These are phyloP conservation scores for Andrena chrysosceles DNA, from an alignment of 2,888 invertebrate genomes.

Conservation along the genomic window DNA sequence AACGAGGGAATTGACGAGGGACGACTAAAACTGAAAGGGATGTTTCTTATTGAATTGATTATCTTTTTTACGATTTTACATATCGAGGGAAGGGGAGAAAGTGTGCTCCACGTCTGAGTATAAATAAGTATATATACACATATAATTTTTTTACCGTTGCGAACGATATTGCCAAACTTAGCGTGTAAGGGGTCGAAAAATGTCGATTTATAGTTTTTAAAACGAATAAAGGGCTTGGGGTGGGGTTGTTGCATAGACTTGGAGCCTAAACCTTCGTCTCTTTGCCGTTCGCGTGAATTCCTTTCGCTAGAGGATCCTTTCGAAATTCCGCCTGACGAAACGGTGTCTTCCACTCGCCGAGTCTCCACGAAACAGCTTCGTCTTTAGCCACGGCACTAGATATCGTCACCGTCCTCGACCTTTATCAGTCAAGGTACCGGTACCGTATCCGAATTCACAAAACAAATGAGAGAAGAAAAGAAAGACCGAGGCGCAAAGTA, in stretches of 20 bases:
- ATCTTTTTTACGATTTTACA: slow-evolving; percentile 67
- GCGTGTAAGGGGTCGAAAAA: slow-evolving; percentile 51
- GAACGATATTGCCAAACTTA: slow-evolving; percentile 67
- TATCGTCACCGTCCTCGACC: slow-evolving; percentile 15
- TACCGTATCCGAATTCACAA: slow-evolving; percentile 7
- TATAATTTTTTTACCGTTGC: slow-evolving; percentile 65
- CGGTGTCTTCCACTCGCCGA: slow-evolving; percentile 60
- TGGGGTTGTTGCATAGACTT: slow-evolving; percentile 48
- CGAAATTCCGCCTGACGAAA: slow-evolving; percentile 47
- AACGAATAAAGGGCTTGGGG: slow-evolving; percentile 9
- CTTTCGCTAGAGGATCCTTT: slow-evolving; percentile 38
- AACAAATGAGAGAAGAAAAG: slow-evolving; percentile 1
- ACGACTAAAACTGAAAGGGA: slow-evolving; percentile 44
- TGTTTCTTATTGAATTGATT: slow-evolving; percentile 62
- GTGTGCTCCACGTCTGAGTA: slow-evolving; percentile 62
- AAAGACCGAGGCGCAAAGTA: slow-evolving; percentile 56
- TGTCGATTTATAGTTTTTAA: slow-evolving; percentile 56
- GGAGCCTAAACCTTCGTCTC: slow-evolving; percentile 64
- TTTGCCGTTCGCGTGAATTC: slow-evolving; percentile 28
- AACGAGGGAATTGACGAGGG: slow-evolving; percentile 50
- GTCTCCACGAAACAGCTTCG: slow-evolving; percentile 37
- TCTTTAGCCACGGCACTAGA: slow-evolving; percentile 20
- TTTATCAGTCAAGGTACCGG: slow-evolving; percentile 21
- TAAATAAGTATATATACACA: slow-evolving; percentile 59
- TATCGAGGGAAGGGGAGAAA: slow-evolving; percentile 54